Conservation (phyloP, 1,140 invertebrate species). For the Hylaeus volcanicus region DNA sequence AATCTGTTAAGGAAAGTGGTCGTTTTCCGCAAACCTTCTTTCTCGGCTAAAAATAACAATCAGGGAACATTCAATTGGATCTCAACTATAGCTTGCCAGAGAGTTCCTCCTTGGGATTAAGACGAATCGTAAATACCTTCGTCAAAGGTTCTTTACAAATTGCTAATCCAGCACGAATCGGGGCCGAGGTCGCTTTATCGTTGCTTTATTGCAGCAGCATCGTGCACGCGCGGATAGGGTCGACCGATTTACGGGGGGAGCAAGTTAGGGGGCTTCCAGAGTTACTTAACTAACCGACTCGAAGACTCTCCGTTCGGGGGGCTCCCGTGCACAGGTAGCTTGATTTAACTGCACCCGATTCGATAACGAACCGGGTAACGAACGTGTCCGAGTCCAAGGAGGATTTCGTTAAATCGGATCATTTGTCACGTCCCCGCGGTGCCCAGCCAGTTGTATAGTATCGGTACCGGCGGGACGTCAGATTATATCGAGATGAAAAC, state of each 20-base stretch:
- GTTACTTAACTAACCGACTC: constrained; percentile 31
- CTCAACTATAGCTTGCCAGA: neutral
- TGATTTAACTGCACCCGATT: constrained; percentile 41
- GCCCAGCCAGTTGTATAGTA: constrained; percentile 25
- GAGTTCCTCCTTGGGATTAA: neutral
- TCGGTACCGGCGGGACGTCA: constrained; percentile 50
- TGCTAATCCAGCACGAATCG: constrained; percentile 30
- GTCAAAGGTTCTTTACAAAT: constrained; percentile 25
- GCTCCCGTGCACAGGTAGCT: constrained; percentile 27
- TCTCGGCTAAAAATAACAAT: neutral
- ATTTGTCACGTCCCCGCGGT: constrained; percentile 60
- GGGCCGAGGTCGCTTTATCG: constrained; percentile 20
- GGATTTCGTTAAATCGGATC: constrained; percentile 64
- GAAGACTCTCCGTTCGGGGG: neutral
- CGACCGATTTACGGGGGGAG: constrained; percentile 28
- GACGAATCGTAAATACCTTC: constrained; percentile 9
- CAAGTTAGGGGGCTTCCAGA: constrained; percentile 23
- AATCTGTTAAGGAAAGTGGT: neutral
- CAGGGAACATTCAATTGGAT: neutral
- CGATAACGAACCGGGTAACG: constrained; percentile 60
- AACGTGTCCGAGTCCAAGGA: constrained; percentile 42
- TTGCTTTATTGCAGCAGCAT: constrained; percentile 16
- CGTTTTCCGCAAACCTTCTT: neutral
- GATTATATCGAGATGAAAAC: constrained; percentile 58
- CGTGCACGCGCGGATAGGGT: neutral